phyloP scores from a whole-genome alignment of 1,140 invertebrate species.

The Drosophila ohnishii region DNA sequence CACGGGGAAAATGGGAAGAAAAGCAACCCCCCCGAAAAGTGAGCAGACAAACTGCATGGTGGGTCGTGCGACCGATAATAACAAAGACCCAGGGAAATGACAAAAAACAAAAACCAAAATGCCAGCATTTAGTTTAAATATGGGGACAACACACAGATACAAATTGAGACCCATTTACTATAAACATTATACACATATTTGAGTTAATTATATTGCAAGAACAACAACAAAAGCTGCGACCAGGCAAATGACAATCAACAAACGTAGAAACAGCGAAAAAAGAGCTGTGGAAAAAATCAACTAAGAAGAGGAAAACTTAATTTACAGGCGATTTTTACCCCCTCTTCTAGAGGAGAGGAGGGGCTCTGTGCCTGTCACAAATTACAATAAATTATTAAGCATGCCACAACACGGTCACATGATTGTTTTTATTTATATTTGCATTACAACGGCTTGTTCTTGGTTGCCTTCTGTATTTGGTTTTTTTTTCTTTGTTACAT shows the following conservation, averaged over 20 bases:
- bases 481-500: constrained; percentile 25
- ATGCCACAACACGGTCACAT: constrained; percentile 60
- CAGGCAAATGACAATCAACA: constrained; percentile 51
- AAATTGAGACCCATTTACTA: constrained; percentile 64
- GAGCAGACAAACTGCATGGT: constrained; percentile 31
- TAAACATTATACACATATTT: constrained; percentile 79
- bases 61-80: constrained; percentile 20
- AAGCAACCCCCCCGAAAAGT: constrained; percentile 46
- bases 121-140: constrained; percentile 70
- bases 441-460: constrained; percentile 35
- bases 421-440: constrained; percentile 68
- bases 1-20: constrained; percentile 22
- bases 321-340: constrained; percentile 60
- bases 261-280: constrained; percentile 3
- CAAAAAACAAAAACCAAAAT: constrained; percentile 49
- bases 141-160: constrained; percentile 29
- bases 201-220: constrained; percentile 76
- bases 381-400: constrained; percentile 82
- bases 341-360: constrained; percentile 4
- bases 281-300: constrained; percentile 26
- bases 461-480: constrained; percentile 15
- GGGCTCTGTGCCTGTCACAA: constrained; percentile 46
- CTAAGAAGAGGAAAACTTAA: constrained; percentile 51
- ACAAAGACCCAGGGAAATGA: constrained; percentile 53
- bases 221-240: constrained; percentile 15